Percentiles rank a stretch among this genome's conserved stretches.
Conservation (phyloP, 2,888 invertebrate species). For the Microctonus brassicae region DNA sequence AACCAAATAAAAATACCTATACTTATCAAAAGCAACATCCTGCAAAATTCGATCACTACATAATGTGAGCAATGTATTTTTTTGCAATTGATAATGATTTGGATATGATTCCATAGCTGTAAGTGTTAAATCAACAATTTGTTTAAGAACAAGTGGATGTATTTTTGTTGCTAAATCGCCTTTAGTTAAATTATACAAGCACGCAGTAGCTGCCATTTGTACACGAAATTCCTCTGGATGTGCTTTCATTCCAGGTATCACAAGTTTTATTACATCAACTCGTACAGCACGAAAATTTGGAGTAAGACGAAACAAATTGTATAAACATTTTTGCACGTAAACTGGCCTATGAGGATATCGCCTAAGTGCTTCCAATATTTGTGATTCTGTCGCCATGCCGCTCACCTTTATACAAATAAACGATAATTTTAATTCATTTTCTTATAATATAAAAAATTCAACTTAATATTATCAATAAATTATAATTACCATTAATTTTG, state of each 20-base stretch:
- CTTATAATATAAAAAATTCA: too few species aligned
- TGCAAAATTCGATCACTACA: slow-evolving; percentile 84
- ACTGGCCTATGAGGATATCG: slow-evolving; percentile 73
- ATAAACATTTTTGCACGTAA: slow-evolving; percentile 79
- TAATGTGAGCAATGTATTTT: slow-evolving; percentile 79
- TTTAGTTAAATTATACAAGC: slow-evolving; percentile 80
- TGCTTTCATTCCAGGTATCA: slow-evolving; percentile 71
- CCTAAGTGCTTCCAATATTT: slow-evolving; percentile 74
- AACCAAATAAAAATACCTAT: slow-evolving; percentile 56
- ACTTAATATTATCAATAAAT: too few species aligned
- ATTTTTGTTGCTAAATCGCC: slow-evolving; percentile 76
- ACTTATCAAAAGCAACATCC: slow-evolving; percentile 77
- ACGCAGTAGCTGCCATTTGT: slow-evolving; percentile 83
- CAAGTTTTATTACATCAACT: slow-evolving; percentile 76
- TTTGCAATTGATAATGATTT: slow-evolving; percentile 78
- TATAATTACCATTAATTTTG: slow-evolving; percentile 70
- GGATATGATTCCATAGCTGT: slow-evolving; percentile 79
- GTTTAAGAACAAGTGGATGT: slow-evolving; percentile 75
- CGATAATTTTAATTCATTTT: too few species aligned
- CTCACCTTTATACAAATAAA: slow-evolving; percentile 67
- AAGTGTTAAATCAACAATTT: slow-evolving; percentile 76
- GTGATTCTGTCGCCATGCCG: slow-evolving; percentile 73
- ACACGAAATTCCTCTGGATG: slow-evolving; percentile 75
- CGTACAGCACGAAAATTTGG: slow-evolving; percentile 71
- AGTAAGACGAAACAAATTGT: slow-evolving; percentile 74